A percentile compares a stretch with the other conserved stretches of the same genome.
Conservation (phyloP, 1,140 invertebrate genomes). For the Coptotermes formosanus region DNA sequence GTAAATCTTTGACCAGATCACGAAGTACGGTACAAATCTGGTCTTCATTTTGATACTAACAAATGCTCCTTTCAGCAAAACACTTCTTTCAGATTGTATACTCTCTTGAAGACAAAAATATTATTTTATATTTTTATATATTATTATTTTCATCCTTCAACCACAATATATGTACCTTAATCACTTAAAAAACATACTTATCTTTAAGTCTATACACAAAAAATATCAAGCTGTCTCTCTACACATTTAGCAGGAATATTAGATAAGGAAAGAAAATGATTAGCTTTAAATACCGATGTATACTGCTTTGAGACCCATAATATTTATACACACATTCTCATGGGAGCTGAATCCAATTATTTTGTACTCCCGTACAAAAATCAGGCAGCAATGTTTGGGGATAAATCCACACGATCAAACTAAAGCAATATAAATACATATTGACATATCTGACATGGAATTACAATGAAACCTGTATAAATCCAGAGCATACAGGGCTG, state of each 20-base stretch:
- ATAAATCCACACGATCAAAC: background rate
- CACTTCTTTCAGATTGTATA: background rate
- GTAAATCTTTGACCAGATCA: background rate
- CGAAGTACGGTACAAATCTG: background rate
- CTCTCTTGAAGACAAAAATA: background rate
- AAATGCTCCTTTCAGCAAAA: background rate
- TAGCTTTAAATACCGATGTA: constrained; percentile 15
- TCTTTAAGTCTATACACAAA: constrained; percentile 14
- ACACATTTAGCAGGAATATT: constrained; percentile 13
- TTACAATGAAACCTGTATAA: constrained; percentile 16
- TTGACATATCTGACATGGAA: background rate
- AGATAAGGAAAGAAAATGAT: constrained; percentile 17
- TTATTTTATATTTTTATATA: background rate
- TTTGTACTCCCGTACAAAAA: background rate
- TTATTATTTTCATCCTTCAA: constrained; percentile 20
- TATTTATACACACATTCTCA: background rate
- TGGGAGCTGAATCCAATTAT: background rate
- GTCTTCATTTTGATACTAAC: constrained; percentile 9
- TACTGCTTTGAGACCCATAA: background rate
- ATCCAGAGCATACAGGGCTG: background rate
- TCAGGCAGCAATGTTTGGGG: background rate
- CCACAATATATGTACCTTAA: constrained; percentile 13
- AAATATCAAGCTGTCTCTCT: constrained; percentile 8
- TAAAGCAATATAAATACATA: background rate
- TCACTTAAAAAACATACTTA: background rate